Evolutionary conservation across 2,113 vertebrate genomes (phyloP), one percentile per base, ranked within the genome.

Genomic region (Pogona vitticeps): DNA sequence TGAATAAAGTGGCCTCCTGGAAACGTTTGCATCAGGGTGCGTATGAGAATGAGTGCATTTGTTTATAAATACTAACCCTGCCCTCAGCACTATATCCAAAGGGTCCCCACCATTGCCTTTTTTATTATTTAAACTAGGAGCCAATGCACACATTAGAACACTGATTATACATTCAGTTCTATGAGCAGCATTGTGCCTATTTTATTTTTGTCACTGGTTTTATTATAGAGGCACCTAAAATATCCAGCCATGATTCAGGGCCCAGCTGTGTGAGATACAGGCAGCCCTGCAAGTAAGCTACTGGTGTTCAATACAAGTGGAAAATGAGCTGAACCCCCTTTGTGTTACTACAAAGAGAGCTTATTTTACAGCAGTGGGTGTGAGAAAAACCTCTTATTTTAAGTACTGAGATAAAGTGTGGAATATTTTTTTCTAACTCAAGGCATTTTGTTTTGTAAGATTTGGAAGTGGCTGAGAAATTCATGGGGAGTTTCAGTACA

Each of bases 301-400:
- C n/a, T 59, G 46, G 28, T 38, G 8, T 33, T 83, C 65, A 81
- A 3, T 70, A 86, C 56, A 18, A 82, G 63, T 31, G 63, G 9
- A 75, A 80, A 88, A 82, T 93, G 84, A 65, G 42, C n/a, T n/a
- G 28, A 91, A 89, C 81, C 61, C 31, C 71, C 70, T 13, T 10
- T 26, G 8, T 0, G 17, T 70, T 90, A 79, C 61, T 28, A 73
- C 42, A 85, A 89, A 88, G 36, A 13, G 86, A 38, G 85, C 77
- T 6, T 15, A 82, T 71, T 82, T 5, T 81, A 89, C 38, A 83
- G 18, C 3, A 36, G 71, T 18, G 76, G 80, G 23, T 71, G 28
- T 56, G 63, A 84, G n/a, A 65, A 42, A 14, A 88, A 61, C 23
- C 5, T 42, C 46, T 76, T 67, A 52, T n/a, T 46, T 90, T 40